These are phyloP conservation scores for Anser brachyrhynchus DNA, from an alignment of 2,113 vertebrate species.

Conservation along the genomic window DNA sequence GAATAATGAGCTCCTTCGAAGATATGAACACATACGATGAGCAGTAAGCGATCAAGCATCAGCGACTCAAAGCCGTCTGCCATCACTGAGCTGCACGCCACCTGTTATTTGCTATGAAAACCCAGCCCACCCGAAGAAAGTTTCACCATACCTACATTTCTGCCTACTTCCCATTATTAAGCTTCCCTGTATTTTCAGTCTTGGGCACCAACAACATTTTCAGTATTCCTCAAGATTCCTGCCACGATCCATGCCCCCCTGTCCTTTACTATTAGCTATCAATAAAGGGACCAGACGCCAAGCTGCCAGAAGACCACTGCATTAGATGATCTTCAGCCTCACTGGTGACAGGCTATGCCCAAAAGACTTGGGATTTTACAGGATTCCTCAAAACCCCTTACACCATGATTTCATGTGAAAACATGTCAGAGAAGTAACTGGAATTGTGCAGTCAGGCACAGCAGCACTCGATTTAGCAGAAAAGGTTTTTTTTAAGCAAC, in stretches of 20 bases:
- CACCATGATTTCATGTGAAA: background rate
- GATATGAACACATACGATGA: background rate
- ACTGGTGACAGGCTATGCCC: accelerated
- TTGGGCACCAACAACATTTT: background rate
- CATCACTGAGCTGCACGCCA: background rate
- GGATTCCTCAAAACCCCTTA: background rate
- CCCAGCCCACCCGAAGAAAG: background rate
- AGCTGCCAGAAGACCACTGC: background rate
- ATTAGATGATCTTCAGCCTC: background rate
- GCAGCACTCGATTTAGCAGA: background rate
- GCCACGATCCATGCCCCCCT: background rate
- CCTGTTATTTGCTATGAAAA: background rate
- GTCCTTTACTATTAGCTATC: background rate
- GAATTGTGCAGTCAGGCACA: background rate
- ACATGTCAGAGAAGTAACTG: background rate
- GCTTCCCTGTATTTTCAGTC: background rate
- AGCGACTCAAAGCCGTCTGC: background rate
- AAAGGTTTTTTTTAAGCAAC: background rate
- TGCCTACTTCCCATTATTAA: background rate
- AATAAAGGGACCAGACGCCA: background rate
- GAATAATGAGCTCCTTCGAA: slow-evolving; percentile 64
- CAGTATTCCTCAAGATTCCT: background rate
- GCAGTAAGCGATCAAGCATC: background rate
- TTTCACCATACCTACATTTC: accelerated
- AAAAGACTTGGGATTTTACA: background rate